Base-by-base conservation (phyloP, 1,140 invertebrate species). In the Drosophila kikkawai region DNA sequence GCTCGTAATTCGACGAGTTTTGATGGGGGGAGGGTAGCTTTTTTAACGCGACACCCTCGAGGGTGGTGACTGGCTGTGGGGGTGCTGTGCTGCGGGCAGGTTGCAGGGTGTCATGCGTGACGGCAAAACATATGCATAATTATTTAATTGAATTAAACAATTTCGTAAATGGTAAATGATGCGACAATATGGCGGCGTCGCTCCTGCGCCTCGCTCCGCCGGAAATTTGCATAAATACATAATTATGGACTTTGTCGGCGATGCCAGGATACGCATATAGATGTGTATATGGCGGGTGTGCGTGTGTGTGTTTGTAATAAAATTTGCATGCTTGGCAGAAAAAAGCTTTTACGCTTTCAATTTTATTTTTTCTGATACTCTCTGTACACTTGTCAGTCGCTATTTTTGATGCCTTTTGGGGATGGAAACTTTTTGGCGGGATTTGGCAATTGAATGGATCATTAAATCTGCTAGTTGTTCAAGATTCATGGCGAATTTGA, bases 121-220 rank as follows among this genome's bases (percentile, higher is more conserved):
- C 75, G 75, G 75, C 50, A 77, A 73, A 77, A 67, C 75, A 77
- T 77, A 69, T 77, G 75, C 75, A 67, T 77, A 77, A 77, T 77
- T 77, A 76, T 88, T 76, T 88, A 88, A 88, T 88, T 88, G 81
- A 88, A 88, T 88, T 88, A 90, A 88, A 88, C 82, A 88, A 88
- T 88, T 88, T 81, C 82, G 85, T 84, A 88, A 85, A 88, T 88
- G 85, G 41, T 88, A 88, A 88, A 90, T 90, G 85, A 88, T 79
- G 85, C 85, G 85, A 85, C 81, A 85, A 90, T 86, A 87, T 87
- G 82, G 75, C 75, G 63, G 63, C 76, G 66, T 68, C 65, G 36
- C 67, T 69, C 60, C 44, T 57, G 45, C 57, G 50, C 63, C 58
- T 26, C 63, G 56, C 57, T 66, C 47, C 34, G 41, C 41, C 55